These are phyloP conservation scores for Pagetopsis macropterus DNA, from an alignment of 2,797 vertebrate species.

Conservation along the genomic window DNA sequence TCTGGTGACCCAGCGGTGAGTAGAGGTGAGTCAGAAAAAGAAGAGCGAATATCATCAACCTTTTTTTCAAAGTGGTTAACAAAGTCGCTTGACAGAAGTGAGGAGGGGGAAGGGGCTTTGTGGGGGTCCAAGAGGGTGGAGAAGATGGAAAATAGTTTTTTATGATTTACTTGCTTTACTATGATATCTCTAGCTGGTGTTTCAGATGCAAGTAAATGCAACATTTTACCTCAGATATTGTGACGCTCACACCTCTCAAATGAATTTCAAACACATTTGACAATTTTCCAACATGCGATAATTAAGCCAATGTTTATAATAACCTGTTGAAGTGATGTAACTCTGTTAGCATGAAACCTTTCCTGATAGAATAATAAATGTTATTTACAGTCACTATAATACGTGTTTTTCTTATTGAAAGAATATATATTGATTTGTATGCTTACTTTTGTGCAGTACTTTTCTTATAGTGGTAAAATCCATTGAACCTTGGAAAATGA, in stretches of 20 bases:
- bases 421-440: neutral
- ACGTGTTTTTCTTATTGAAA: conserved; percentile 21
- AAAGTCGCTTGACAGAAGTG: too few relatives aligned
- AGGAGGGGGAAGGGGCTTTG: too few relatives aligned
- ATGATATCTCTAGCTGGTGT: conserved; percentile 6
- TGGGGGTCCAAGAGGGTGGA: too few relatives aligned
- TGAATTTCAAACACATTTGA: neutral
- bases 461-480: neutral
- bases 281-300: neutral
- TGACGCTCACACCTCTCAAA: neutral
- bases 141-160: too few relatives aligned
- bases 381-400: conserved; percentile 30
- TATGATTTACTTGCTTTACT: conserved; percentile 4
- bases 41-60: too few relatives aligned
- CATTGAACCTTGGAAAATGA: neutral
- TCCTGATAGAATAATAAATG: conserved; percentile 24
- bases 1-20: too few relatives aligned
- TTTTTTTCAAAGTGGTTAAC: too few relatives aligned
- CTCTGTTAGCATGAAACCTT: conserved; percentile 10
- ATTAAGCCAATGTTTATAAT: neutral
- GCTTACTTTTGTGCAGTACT: neutral
- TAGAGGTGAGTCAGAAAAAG: too few relatives aligned
- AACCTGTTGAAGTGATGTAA: conserved; percentile 7
- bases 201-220: conserved; percentile 16
- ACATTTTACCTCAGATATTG: conserved; percentile 24